Evolutionary conservation across 2,888 invertebrate species (phyloP), one percentile per base, ranked within the genome.

Genomic region (Meiosimyza decipiens): DNA sequence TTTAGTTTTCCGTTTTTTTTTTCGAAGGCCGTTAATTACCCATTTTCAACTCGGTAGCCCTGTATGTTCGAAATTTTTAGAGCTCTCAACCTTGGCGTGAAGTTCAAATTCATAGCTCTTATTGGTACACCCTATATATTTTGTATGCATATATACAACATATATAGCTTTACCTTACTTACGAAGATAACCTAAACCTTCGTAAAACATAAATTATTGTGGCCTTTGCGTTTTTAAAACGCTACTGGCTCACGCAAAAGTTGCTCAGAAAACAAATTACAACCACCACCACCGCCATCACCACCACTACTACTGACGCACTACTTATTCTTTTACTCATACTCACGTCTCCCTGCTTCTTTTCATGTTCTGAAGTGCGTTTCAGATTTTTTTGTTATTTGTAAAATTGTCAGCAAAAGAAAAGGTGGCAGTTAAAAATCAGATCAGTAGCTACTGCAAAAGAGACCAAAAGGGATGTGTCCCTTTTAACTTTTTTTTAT

Each of bases 231-330:
- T 40, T 40, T 40, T 15, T 57, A 13, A 15, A 57, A 57, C 57
- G 28, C 28, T 57, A 16, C 57, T 57, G 57, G 7, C 9, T 2
- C 57, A 57, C 22, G 57, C 57, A 57, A 28, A 57, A 22, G 12
- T 57, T 28, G 28, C 28, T 57, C 18, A 40, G 9, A 40, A 22
- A 57, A 22, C 57, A 57, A 57, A 57, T 28, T 28, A 57, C 57
- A 57, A 57, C 57, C 57, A 57, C 57, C 57, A 57, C 28, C 28
- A 57, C 28, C 57, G 28, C 57, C 28, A 57, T 12, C 57, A 57
- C 57, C 22, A 57, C 12, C 57, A 57, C 57, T 12, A 57, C 12
- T 40, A 40, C 40, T 40, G 40, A 40, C 13, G 15, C 57, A 57
- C 22, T 28, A 57, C 28, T 57, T 57, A 16, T 57, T 57, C 57